Evolutionary conservation across 23 tunicate species (phyloP), one percentile per base, ranked within the genome.

Genomic region (Oikopleura albicans): DNA sequence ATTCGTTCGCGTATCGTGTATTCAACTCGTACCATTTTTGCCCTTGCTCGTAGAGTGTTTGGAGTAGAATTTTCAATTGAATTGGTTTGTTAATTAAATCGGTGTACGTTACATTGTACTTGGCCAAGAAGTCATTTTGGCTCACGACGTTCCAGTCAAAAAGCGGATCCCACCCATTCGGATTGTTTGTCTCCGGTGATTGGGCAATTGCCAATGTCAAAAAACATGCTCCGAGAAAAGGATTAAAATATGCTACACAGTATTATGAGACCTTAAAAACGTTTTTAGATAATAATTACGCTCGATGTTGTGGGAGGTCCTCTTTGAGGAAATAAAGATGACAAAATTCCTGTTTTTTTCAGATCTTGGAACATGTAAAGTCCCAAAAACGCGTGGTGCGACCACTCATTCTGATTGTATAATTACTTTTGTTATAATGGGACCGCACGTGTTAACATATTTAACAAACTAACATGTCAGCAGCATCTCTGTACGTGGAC

Each of bases 21-120:
- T 4, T 22, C 37, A 71, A 37, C 31, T 71, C 34, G 31, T 71
- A 71, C 79, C 79, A 71, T 12, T 2, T 29, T 29, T 71, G 79
- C 33, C 79, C 79, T 71, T 71, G 79, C 37, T 12, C 35, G 34
- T 29, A 71, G 31, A 71, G 34, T 2, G 79, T 29, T 31, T 71
- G 79, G 28, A 71, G 27, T 37, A 16, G 35, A 29, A 71, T 71
- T 29, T 29, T 12, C 79, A 71, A 71, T 37, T 71, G 79, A 71
- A 71, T 71, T 29, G 79, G 79, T 29, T 71, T 71, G 37, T 71
- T 71, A 37, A 71, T 71, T 37, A 71, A 71, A 31, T 71, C 79
- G 4, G 79, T 71, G 37, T 71, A 71, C 79, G 79, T 71, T 37
- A 71, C 79, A 71, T 71, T 71, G 35, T 71, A 71, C 37, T 71